These are phyloP conservation scores for Lordiphosa fenestrarum DNA, from an alignment of 2,888 invertebrate species.

Conservation along the genomic window DNA sequence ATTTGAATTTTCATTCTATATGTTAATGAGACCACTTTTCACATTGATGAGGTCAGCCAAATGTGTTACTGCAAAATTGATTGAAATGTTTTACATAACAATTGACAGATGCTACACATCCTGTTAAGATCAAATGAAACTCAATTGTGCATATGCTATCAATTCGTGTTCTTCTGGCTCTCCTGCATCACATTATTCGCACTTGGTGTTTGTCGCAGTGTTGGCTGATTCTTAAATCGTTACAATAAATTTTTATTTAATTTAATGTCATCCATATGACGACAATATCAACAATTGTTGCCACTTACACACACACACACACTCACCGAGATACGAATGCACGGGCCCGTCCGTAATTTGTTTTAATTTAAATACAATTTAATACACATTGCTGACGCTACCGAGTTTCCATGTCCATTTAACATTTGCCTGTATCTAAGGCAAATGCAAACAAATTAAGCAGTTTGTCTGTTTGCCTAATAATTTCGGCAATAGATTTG, in stretches of 20 bases:
- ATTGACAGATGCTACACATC: conserved; percentile 20
- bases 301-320: conserved; percentile 34
- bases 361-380: conserved; percentile 72
- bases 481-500: conserved; percentile 14
- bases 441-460: conserved; percentile 38
- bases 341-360: conserved; percentile 62
- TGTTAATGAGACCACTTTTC: no score
- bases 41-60: no score
- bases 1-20: background rate
- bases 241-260: conserved; percentile 71
- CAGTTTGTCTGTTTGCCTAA: conserved; percentile 13
- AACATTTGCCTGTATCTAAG: conserved; percentile 12
- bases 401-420: conserved; percentile 2
- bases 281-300: conserved; percentile 59
- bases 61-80: background rate
- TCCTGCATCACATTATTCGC: conserved; percentile 39
- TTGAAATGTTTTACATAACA: background rate
- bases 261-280: conserved; percentile 59
- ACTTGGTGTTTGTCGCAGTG: conserved; percentile 21
- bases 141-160: conserved; percentile 55
- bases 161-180: conserved; percentile 20
- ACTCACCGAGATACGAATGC: conserved; percentile 33
- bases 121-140: conserved; percentile 46
- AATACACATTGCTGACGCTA: conserved; percentile 46
- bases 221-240: conserved; percentile 63